Evolutionary conservation across 1,140 invertebrate species (phyloP).

Genomic region (Physella acuta): DNA sequence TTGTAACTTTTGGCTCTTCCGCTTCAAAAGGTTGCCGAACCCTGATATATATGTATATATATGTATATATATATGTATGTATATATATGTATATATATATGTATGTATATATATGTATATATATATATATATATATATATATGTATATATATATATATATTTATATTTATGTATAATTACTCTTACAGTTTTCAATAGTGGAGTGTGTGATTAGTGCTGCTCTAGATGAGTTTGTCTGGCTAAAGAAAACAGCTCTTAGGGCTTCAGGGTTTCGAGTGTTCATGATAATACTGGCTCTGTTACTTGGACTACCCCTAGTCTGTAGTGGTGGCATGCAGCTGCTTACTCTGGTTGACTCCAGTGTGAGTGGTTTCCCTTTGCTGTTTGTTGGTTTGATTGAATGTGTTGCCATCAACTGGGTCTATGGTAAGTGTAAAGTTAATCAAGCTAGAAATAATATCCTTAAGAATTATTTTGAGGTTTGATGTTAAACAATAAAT

Average conservation of each 20-base stretch:
- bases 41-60: no score
- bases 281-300: slow-evolving; percentile 63
- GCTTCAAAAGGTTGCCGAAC: no score
- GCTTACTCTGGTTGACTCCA: slow-evolving; percentile 82
- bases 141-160: no score
- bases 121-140: no score
- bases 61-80: no score
- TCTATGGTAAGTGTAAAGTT: slow-evolving; percentile 64
- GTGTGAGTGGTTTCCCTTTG: slow-evolving; percentile 83
- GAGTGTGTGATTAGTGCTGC: slow-evolving; percentile 55
- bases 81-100: no score
- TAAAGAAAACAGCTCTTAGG: slow-evolving; percentile 30
- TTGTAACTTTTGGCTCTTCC: no score
- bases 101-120: no score
- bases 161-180: no score
- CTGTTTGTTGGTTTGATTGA: slow-evolving; percentile 74
- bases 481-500: no score
- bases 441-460: neutral
- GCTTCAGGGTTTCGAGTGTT: slow-evolving; percentile 44
- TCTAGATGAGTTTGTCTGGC: slow-evolving; percentile 47
- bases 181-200: slow-evolving; percentile 54
- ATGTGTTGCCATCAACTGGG: slow-evolving; percentile 77
- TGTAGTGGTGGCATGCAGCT: slow-evolving; percentile 78
- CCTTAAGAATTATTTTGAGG: no score
- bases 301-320: slow-evolving; percentile 73